A percentile compares a stretch with the other conserved stretches of the same genome.
These are phyloP conservation scores for Ridgeia piscesae DNA, from an alignment of 1,140 invertebrate species.

Conservation along the genomic window DNA sequence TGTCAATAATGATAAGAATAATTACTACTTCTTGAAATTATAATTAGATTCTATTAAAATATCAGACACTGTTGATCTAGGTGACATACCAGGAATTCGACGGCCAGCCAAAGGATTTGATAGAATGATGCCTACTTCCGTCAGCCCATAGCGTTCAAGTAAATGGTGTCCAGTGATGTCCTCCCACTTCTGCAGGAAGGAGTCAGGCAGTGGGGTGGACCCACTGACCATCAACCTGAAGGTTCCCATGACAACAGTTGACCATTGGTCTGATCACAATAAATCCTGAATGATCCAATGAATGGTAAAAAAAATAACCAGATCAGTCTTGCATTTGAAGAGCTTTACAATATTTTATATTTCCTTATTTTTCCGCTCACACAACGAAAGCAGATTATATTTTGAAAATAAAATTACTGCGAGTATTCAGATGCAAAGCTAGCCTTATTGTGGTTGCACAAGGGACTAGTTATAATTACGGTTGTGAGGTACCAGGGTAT, in stretches of 20 bases:
- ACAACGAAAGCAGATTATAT: no score
- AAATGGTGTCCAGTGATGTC: conserved; percentile 80
- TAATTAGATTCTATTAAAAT: no score
- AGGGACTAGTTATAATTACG: no score
- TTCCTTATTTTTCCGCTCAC: background rate
- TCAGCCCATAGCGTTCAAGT: conserved; percentile 89
- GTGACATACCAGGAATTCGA: conserved; percentile 58
- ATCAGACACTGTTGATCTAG: no score
- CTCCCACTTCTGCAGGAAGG: conserved; percentile 78
- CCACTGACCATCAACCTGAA: conserved; percentile 78
- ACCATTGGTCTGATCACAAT: conserved; percentile 13
- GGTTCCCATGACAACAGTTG: background rate
- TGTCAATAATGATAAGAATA: no score
- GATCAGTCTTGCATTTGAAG: background rate
- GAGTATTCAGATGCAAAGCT: background rate
- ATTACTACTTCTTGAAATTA: no score
- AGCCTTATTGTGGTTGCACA: background rate
- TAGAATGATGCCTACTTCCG: conserved; percentile 84
- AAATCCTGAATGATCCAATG: background rate
- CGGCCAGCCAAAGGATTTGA: conserved; percentile 75
- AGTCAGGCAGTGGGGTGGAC: conserved; percentile 77
- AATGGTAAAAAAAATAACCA: background rate
- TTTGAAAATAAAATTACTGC: no score
- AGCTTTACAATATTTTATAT: background rate
- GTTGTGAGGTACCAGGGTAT: no score